Conservation (phyloP, 2,888 invertebrate species). For the Polietes domitor region DNA sequence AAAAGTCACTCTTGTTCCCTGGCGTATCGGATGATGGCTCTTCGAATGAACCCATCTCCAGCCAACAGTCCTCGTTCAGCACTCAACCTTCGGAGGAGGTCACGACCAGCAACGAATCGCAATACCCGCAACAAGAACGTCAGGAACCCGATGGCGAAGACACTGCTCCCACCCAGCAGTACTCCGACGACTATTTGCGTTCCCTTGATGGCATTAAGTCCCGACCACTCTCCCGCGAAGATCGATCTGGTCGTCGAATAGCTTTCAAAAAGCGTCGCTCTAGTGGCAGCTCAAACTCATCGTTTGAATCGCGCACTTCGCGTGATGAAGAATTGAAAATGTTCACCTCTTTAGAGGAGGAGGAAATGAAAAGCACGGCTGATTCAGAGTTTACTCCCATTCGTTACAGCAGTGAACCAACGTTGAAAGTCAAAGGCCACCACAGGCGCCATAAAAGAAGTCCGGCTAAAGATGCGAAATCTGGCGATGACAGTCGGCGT, state of each 20-base stretch:
- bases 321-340: slow-evolving; percentile 85
- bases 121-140: slow-evolving; percentile 82
- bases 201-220: slow-evolving; percentile 86
- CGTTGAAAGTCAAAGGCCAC: slow-evolving; percentile 74
- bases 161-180: slow-evolving; percentile 74
- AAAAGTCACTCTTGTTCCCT: slow-evolving; percentile 76
- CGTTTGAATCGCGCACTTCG: slow-evolving; percentile 84
- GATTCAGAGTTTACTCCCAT: slow-evolving; percentile 77
- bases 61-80: slow-evolving; percentile 76
- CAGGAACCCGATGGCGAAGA: slow-evolving; percentile 81
- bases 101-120: slow-evolving; percentile 59
- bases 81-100: slow-evolving; percentile 76
- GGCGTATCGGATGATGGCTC: slow-evolving; percentile 77
- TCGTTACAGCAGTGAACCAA: slow-evolving; percentile 77
- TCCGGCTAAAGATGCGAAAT: slow-evolving; percentile 75
- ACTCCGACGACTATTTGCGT: slow-evolving; percentile 81
- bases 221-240: slow-evolving; percentile 84
- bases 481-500: slow-evolving; percentile 66
- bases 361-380: slow-evolving; percentile 80
- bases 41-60: slow-evolving; percentile 76
- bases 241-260: slow-evolving; percentile 84
- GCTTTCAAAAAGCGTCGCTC: slow-evolving; percentile 84
- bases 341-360: slow-evolving; percentile 85
- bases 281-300: slow-evolving; percentile 83
- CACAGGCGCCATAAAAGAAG: slow-evolving; percentile 78